Conservation (phyloP, 2,113 vertebrate genomes). For the Saccopteryx bilineata region DNA sequence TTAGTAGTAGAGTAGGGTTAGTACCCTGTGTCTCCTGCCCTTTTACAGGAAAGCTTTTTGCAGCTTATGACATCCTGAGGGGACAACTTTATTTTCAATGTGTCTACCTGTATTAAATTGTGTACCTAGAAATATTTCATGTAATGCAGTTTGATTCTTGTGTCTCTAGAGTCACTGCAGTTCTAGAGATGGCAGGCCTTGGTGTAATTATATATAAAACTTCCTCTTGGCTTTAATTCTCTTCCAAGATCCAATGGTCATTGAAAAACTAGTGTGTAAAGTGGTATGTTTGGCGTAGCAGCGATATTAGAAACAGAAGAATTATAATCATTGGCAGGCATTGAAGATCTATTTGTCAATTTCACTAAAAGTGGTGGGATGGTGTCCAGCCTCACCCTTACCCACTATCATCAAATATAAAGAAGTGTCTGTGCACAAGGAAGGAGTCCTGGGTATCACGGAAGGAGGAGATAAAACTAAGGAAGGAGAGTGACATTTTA, state of each 20-base stretch:
- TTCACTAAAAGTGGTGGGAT: neutral
- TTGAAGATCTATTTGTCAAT: neutral
- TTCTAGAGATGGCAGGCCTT: slow-evolving; percentile 72
- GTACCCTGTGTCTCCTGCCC: slow-evolving; percentile 50
- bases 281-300: neutral
- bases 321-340: neutral
- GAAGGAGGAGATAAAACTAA: neutral
- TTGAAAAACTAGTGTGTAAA: slow-evolving; percentile 38
- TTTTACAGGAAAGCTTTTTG: slow-evolving; percentile 48
- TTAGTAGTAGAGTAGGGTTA: slow-evolving; percentile 58
- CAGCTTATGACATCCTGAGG: slow-evolving; percentile 55
- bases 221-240: slow-evolving; percentile 67
- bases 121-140: slow-evolving; percentile 65
- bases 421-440: neutral
- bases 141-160: slow-evolving; percentile 54
- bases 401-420: neutral
- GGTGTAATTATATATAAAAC: slow-evolving; percentile 69
- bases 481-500: neutral
- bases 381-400: accelerated
- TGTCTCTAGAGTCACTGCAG: slow-evolving; percentile 63
- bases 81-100: slow-evolving; percentile 70
- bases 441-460: neutral
- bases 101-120: slow-evolving; percentile 74
- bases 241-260: slow-evolving; percentile 65
- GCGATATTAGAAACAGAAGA: neutral